Conservation (phyloP, 2,797 vertebrate genomes). For the Euphonia xanthogaster region DNA sequence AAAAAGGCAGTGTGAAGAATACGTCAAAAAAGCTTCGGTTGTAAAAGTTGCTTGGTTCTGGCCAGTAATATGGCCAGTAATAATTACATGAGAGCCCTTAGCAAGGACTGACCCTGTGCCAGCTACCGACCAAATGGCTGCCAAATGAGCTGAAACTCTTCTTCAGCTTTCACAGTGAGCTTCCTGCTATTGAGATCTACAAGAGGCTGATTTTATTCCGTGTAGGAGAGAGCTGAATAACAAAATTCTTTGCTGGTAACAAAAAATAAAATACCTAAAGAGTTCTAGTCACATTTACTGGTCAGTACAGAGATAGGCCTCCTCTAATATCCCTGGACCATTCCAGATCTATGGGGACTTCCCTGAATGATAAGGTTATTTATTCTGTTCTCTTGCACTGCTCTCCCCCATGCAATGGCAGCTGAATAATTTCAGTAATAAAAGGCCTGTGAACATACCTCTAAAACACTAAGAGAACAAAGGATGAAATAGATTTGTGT, state of each 20-base stretch:
- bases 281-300: not conserved
- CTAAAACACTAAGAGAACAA: not conserved
- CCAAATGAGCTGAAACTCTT: not conserved
- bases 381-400: not conserved
- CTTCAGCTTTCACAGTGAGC: not conserved
- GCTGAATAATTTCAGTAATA: not conserved
- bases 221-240: not conserved
- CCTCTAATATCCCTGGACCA: not conserved
- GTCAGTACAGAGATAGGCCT: not conserved
- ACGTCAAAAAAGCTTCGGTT: not conserved
- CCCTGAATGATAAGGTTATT: not conserved
- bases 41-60: not conserved
- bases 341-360: not conserved
- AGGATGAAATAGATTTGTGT: not conserved
- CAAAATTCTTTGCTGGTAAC: not conserved
- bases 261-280: not conserved
- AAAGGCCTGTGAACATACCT: not conserved
- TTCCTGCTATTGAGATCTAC: not conserved
- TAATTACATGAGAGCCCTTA: not conserved
- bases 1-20: not conserved
- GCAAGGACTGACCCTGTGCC: not conserved
- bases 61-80: not conserved
- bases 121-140: not conserved
- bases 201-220: not conserved
- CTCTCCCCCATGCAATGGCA: not conserved